These are phyloP conservation scores for Enteromius treurensis DNA, from an alignment of 2,797 vertebrate genomes.

Conservation along the genomic window DNA sequence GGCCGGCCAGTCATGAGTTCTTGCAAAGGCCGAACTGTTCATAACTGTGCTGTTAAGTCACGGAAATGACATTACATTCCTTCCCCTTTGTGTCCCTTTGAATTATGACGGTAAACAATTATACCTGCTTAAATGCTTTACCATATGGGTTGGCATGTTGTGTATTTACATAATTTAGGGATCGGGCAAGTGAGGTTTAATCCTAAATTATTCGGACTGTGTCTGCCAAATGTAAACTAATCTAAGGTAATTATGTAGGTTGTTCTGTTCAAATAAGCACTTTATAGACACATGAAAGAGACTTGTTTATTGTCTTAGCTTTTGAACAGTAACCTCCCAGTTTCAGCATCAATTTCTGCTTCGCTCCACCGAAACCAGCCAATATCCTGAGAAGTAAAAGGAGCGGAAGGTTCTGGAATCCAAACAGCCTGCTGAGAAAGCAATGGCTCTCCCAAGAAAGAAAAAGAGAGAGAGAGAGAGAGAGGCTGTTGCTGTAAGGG, in stretches of 20 bases:
- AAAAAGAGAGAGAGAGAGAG: conserved; percentile 3
- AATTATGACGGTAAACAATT: conserved; percentile 88
- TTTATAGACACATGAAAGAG: conserved; percentile 63
- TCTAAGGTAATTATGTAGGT: conserved; percentile 66
- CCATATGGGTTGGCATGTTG: conserved; percentile 83
- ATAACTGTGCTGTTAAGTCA: conserved; percentile 91
- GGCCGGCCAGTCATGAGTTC: conserved; percentile 82
- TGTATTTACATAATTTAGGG: conserved; percentile 85
- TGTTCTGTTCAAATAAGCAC: conserved; percentile 61
- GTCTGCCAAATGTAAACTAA: conserved; percentile 71
- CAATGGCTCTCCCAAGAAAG: conserved; percentile 30
- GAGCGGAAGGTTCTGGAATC: conserved; percentile 53
- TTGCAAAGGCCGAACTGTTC: conserved; percentile 85
- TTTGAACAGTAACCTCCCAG: conserved; percentile 52
- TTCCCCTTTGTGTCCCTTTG: conserved; percentile 88
- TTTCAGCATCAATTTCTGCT: conserved; percentile 53
- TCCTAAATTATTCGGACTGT: conserved; percentile 66
- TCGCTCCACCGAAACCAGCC: conserved; percentile 35
- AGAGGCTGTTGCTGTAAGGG: conserved; percentile 5
- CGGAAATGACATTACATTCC: conserved; percentile 90
- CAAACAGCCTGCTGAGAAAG: conserved; percentile 53
- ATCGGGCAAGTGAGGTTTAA: conserved; percentile 76
- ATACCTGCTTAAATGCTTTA: conserved; percentile 87
- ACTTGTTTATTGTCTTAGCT: conserved; percentile 63
- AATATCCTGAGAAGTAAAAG: conserved; percentile 51